Evolutionary conservation across 2,113 vertebrate genomes (phyloP).

Genomic region (Cyanoderma ruficeps): DNA sequence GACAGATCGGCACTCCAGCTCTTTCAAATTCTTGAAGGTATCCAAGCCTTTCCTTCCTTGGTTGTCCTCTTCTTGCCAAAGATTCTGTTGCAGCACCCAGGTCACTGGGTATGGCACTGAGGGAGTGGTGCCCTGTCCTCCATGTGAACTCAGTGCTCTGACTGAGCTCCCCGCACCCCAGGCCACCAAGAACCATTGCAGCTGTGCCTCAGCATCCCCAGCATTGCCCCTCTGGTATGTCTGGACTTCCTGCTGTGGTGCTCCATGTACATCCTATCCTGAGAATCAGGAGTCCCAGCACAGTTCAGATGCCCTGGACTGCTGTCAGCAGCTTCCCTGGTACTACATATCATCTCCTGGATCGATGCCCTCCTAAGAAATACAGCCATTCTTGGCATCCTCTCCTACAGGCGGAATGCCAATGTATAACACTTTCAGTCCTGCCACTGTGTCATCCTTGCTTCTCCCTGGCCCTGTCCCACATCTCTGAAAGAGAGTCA

Average conservation of each 20-base stretch:
- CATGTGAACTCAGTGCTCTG: not conserved
- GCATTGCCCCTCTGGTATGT: too few species aligned
- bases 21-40: not conserved
- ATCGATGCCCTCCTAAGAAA: not conserved
- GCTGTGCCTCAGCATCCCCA: not conserved
- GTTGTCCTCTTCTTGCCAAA: not conserved
- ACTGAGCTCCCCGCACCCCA: not conserved
- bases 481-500: not conserved
- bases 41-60: not conserved
- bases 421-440: not conserved
- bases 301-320: not conserved
- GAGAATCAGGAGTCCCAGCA: not conserved
- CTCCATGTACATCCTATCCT: not conserved
- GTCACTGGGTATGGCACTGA: not conserved
- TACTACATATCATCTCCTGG: not conserved
- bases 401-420: not conserved
- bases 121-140: not conserved
- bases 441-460: not conserved
- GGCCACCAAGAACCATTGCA: not conserved
- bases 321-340: not conserved
- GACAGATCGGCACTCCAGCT: not conserved
- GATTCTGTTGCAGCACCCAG: not conserved
- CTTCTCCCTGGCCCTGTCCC: not conserved
- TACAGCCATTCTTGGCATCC: not conserved
- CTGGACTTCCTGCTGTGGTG: not conserved